Evolutionary conservation across 2,888 invertebrate genomes (phyloP).

Genomic region (Danaus chrysippus): DNA sequence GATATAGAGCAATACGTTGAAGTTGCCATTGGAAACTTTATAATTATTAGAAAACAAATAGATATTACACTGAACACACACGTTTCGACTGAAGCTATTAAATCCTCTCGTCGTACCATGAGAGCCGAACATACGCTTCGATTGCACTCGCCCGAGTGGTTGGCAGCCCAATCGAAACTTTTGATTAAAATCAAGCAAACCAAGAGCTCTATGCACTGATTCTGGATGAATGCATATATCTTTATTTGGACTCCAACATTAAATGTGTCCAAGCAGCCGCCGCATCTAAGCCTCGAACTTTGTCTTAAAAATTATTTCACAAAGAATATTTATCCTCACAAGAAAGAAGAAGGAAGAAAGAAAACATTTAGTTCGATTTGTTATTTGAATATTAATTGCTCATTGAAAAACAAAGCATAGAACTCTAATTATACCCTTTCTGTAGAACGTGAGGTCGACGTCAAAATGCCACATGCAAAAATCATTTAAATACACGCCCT

Average conservation of each 20-base stretch:
- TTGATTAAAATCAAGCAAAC: conserved; percentile 79
- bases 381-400: conserved; percentile 71
- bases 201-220: conserved; percentile 53
- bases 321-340: conserved; percentile 8
- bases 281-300: background rate
- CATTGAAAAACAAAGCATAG: conserved; percentile 61
- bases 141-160: conserved; percentile 60
- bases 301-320: conserved; percentile 11
- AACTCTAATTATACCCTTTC: conserved; percentile 49
- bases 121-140: conserved; percentile 46
- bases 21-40: conserved; percentile 45
- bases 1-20: conserved; percentile 1
- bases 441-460: conserved; percentile 50
- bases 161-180: conserved; percentile 75
- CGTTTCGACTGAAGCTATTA: conserved; percentile 62
- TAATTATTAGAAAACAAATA: conserved; percentile 67
- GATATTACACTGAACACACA: conserved; percentile 65
- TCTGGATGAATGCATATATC: conserved; percentile 63
- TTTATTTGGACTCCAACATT: conserved; percentile 61
- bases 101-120: conserved; percentile 50
- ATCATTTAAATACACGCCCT: conserved; percentile 57
- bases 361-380: conserved; percentile 37
- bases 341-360: conserved; percentile 6
- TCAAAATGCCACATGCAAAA: conserved; percentile 66
- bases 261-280: conserved; percentile 26